Evolutionary conservation across 2,113 vertebrate genomes (phyloP).

Genomic region (Entosphenus tridentatus): DNA sequence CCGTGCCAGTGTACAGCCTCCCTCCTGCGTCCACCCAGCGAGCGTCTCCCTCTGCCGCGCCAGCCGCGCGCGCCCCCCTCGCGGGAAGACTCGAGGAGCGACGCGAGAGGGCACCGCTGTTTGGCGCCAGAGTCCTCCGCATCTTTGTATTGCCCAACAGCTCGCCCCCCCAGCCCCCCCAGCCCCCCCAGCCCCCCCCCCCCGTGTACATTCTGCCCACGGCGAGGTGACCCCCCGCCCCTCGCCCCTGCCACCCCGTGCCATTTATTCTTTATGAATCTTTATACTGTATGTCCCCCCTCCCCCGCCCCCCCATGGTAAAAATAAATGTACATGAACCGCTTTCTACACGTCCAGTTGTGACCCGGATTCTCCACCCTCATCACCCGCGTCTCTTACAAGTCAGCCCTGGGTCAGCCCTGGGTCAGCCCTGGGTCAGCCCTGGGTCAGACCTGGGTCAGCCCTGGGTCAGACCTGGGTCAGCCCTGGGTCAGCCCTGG

Average conservation of each 20-base stretch:
- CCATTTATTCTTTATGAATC: conserved; percentile 99
- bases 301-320: conserved; percentile 56
- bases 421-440: conserved; percentile 13
- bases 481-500: conserved; percentile 4
- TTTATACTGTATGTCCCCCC: conserved; percentile 98
- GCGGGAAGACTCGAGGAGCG: too few species aligned
- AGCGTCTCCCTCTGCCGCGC: too few species aligned
- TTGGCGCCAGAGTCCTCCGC: too few species aligned
- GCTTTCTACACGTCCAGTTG: conserved; percentile 89
- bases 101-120: too few species aligned
- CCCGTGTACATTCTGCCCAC: conserved; percentile 19
- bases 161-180: conserved; percentile 65
- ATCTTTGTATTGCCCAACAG: conserved; percentile 98
- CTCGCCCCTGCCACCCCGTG: conserved; percentile 24
- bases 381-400: neutral
- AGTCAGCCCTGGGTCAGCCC: neutral
- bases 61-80: too few species aligned
- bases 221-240: conserved; percentile 12
- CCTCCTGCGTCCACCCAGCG: too few species aligned
- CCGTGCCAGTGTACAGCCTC: too few species aligned
- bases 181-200: conserved; percentile 54
- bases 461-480: conserved; percentile 16
- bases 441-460: conserved; percentile 11
- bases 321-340: conserved; percentile 99
- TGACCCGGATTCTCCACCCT: conserved; percentile 50